Conservation (phyloP, 2,797 vertebrate genomes). For the Lepilemur ruficaudatus region DNA sequence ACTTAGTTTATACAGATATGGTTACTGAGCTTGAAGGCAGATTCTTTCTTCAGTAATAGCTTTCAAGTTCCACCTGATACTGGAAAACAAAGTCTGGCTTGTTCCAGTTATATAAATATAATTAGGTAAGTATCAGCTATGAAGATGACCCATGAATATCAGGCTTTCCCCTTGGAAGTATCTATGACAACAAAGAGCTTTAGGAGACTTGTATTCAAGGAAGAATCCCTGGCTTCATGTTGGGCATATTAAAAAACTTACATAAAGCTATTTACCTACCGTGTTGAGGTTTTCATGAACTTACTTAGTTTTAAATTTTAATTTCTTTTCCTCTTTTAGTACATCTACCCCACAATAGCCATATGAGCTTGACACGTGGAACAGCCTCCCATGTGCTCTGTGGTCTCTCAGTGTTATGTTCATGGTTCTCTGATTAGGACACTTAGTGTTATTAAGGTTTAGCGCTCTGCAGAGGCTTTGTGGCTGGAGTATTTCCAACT, state of each 20-base stretch:
- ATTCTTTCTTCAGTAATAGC: background rate
- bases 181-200: background rate
- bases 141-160: background rate
- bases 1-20: background rate
- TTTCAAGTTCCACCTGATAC: background rate
- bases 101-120: constrained; percentile 14
- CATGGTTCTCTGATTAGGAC: background rate
- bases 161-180: background rate
- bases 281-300: constrained; percentile 24
- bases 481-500: background rate
- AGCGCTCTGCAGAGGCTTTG: background rate
- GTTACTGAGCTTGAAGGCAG: background rate
- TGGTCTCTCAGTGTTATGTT: background rate
- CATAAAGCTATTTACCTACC: background rate
- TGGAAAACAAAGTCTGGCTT: background rate
- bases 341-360: background rate
- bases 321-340: constrained; percentile 41
- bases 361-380: background rate
- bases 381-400: background rate
- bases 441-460: background rate
- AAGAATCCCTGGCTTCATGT: background rate
- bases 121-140: background rate
- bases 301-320: background rate
- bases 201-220: constrained; percentile 1
- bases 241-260: background rate